Conservation (phyloP, 2,797 vertebrate genomes). For the Euthynnus affinis region DNA sequence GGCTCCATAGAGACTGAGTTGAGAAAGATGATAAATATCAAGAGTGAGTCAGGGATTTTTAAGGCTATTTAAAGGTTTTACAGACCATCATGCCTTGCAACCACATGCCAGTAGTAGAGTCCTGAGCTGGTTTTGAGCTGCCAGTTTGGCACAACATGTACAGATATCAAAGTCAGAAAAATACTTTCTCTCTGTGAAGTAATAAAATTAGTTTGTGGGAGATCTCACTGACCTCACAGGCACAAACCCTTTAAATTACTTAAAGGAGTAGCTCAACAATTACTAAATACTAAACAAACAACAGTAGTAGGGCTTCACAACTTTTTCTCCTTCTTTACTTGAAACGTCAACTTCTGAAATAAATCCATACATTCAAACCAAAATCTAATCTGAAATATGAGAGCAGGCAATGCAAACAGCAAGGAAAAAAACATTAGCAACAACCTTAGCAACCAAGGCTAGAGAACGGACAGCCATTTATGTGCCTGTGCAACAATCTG, state of each 20-base stretch:
- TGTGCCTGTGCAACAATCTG: too few relatives aligned
- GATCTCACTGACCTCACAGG: not conserved
- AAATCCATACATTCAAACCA: not conserved
- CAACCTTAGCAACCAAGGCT: too few relatives aligned
- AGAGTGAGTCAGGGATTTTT: constrained; percentile 13
- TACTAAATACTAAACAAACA: too few relatives aligned
- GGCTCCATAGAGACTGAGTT: not conserved
- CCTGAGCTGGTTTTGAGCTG: constrained; percentile 1
- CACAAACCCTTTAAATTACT: not conserved
- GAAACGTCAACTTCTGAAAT: not conserved
- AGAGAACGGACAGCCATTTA: too few relatives aligned
- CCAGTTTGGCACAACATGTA: constrained; percentile 19
- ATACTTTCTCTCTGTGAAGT: constrained; percentile 15
- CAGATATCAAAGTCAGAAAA: constrained; percentile 29
- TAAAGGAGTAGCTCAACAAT: not conserved
- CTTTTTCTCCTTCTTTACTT: too few relatives aligned
- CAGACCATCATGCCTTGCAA: constrained; percentile 4
- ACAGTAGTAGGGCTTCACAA: too few relatives aligned
- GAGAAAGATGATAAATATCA: constrained; percentile 10
- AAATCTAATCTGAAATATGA: not conserved
- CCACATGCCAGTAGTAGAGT: constrained; percentile 19
- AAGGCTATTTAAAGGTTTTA: constrained; percentile 26
- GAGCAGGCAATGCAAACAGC: too few relatives aligned
- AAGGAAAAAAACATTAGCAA: not conserved
- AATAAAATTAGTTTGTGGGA: constrained; percentile 4